Evolutionary conservation across 1,140 invertebrate species (phyloP).

Genomic region (Hylaeus anthracinus): DNA sequence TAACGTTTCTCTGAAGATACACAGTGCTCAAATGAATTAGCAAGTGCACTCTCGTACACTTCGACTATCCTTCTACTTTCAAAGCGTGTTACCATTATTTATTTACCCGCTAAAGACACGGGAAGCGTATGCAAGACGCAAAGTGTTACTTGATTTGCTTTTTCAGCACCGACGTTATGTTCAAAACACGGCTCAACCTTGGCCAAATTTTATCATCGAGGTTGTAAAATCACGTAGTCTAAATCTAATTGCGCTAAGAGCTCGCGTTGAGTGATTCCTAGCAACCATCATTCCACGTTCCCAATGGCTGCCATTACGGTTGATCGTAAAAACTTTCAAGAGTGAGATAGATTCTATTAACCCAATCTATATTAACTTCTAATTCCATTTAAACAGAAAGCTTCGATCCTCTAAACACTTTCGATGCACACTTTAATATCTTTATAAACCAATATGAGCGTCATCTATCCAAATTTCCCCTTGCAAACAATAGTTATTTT

Average conservation of each 20-base stretch:
- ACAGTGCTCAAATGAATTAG: no score
- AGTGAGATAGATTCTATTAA: background rate
- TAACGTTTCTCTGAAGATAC: no score
- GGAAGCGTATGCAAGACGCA: background rate
- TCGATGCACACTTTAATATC: background rate
- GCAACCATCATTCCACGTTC: background rate
- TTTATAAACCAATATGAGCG: background rate
- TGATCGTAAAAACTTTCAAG: background rate
- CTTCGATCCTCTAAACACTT: background rate
- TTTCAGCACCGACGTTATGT: constrained; percentile 2
- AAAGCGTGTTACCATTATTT: constrained; percentile 10
- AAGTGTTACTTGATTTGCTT: background rate
- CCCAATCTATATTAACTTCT: background rate
- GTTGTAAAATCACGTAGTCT: background rate
- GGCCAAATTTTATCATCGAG: background rate
- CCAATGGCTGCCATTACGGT: background rate
- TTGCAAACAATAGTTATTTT: background rate
- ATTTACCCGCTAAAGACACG: background rate
- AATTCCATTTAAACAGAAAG: background rate
- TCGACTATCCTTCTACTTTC: background rate
- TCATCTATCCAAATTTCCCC: background rate
- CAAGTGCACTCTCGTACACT: background rate
- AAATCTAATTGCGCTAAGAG: background rate
- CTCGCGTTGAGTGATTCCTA: background rate
- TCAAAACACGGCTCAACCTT: background rate